Evolutionary conservation across 2,113 vertebrate species (phyloP), one percentile per base, ranked within the genome.

Genomic region (Strigops habroptila): DNA sequence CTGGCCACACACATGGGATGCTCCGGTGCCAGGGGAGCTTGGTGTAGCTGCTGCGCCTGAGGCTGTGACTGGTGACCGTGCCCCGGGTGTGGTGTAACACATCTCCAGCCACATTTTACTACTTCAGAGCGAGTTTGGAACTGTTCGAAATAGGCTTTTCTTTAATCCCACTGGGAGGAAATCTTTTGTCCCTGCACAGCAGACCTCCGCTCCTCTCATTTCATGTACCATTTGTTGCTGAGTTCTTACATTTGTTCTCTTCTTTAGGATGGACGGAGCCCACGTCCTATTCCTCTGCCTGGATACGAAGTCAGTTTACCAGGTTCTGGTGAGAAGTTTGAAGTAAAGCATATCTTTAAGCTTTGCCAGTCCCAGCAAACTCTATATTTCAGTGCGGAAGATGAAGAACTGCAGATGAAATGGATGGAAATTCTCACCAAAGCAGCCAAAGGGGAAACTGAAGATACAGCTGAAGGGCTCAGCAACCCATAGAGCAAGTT

Each of bases 371-470:
- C 97, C 82, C 98, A 98, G 93, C 98, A 98, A 93, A 97, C 97
- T 74, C 95, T 99, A 19, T 98, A 98, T 96, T 97, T 99, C 96
- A 98, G 98, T 44, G 96, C 98, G 7, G 97, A 98, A 28, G 98
- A 99, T 21, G 96, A 97, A 46, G 98, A 99, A 69, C 93, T 98
- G 63, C 98, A 98, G 93, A 91, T 95, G 89, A 98, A 97, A 94
- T 99, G 99, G 99, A 93, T 98, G 96, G 98, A 98, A 70, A 77
- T 98, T 82, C 98, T 99, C 93, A 98, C 97, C 63, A 97, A 94
- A 90, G 98, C 98, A 12, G 93, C 98, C 64, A 97, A 91, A 39
- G 97, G 98, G 48, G 98, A 98, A 64, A 73, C 49, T 10, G 73
- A 84, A 91, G 97, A 82, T 90, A 41, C 91, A 84, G 92, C 95